These are phyloP conservation scores for Pelodiscus sinensis DNA, from an alignment of 2,113 vertebrate species.

Conservation along the genomic window DNA sequence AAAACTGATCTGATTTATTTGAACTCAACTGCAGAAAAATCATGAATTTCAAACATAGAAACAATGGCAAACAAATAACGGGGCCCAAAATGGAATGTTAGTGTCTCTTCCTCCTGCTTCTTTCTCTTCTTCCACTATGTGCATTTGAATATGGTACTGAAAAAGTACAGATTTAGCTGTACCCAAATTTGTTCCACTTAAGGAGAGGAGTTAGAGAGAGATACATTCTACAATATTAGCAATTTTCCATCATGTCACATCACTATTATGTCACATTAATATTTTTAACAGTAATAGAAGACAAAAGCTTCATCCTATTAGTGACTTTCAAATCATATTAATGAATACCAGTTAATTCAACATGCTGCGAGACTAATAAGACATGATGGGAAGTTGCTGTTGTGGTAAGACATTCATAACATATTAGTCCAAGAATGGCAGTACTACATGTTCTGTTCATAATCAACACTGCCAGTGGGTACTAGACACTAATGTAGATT, in stretches of 20 bases:
- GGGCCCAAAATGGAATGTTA: not conserved
- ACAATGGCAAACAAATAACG: not conserved
- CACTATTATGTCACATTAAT: not conserved
- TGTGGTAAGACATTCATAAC: constrained; percentile 30
- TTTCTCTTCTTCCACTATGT: not conserved
- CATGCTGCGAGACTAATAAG: not conserved
- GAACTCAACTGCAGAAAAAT: not conserved
- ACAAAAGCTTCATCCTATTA: constrained; percentile 14
- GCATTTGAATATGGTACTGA: not conserved
- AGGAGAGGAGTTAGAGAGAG: not conserved
- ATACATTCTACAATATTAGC: not conserved
- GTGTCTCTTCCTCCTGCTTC: not conserved
- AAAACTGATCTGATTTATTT: accelerated
- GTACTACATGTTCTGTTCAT: not conserved
- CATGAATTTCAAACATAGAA: not conserved
- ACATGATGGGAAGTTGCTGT: constrained; percentile 9
- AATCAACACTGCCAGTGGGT: not conserved
- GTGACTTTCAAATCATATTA: constrained; percentile 36
- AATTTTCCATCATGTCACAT: constrained; percentile 4
- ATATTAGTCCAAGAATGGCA: not conserved
- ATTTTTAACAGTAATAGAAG: constrained; percentile 7
- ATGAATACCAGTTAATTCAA: not conserved
- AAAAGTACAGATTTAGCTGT: not conserved
- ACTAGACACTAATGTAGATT: not conserved
- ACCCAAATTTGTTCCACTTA: not conserved